These are phyloP conservation scores for Drosophila affinis DNA, from an alignment of 2,888 invertebrate genomes.

Conservation along the genomic window DNA sequence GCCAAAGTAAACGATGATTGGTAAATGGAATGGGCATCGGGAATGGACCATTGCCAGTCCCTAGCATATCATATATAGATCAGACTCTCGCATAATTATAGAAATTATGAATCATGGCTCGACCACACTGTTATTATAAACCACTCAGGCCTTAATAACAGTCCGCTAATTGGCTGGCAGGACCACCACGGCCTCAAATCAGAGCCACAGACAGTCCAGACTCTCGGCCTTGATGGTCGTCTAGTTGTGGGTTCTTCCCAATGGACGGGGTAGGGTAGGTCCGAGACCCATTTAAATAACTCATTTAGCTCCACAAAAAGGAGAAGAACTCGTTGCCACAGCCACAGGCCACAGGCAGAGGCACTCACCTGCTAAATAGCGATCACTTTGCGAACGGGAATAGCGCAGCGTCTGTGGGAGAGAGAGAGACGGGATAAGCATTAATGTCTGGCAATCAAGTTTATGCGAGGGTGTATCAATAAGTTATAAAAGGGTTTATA, in stretches of 20 bases:
- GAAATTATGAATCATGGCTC: constrained; percentile 54
- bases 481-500: not conserved
- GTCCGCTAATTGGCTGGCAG: constrained; percentile 75
- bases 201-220: constrained; percentile 47
- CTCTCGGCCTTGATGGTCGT: constrained; percentile 15
- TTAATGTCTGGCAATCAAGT: constrained; percentile 68
- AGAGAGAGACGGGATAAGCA: constrained; percentile 38
- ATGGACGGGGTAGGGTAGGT: too few relatives aligned
- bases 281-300: constrained; percentile 67
- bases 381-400: constrained; percentile 84
- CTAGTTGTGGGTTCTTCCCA: constrained; percentile 8
- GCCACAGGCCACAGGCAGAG: constrained; percentile 49
- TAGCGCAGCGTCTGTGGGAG: constrained; percentile 82
- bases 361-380: constrained; percentile 84
- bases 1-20: constrained; percentile 45
- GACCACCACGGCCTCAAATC: constrained; percentile 72
- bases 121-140: constrained; percentile 67
- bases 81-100: constrained; percentile 49
- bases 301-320: constrained; percentile 62
- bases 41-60: too few relatives aligned
- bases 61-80: constrained; percentile 20
- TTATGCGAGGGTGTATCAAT: constrained; percentile 55
- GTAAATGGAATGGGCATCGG: constrained; percentile 14
- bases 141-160: constrained; percentile 77
- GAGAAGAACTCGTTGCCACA: constrained; percentile 55